A percentile compares a stretch with the other conserved stretches of the same genome.
phyloP scores from a whole-genome alignment of 1,140 invertebrate species.

The Coenobita brevimanus region DNA sequence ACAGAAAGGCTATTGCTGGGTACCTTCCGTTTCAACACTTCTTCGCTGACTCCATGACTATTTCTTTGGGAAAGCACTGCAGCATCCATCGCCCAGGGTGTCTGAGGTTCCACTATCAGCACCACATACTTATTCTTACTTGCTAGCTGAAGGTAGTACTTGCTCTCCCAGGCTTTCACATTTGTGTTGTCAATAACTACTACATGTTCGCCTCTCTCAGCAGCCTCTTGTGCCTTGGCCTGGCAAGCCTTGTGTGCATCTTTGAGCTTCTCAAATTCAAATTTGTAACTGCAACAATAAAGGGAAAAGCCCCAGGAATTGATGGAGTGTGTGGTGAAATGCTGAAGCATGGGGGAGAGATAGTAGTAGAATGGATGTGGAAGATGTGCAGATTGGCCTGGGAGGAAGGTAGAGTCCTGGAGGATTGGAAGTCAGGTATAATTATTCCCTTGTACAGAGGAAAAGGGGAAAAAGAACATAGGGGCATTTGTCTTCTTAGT shows the following conservation, averaged over 20 bases:
- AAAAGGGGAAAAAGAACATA: too few species aligned
- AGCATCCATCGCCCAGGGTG: conserved; percentile 72
- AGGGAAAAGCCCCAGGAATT: too few species aligned
- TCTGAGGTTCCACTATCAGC: conserved; percentile 72
- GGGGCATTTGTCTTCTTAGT: too few species aligned
- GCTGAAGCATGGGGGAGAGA: too few species aligned
- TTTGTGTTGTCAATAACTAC: conserved; percentile 74
- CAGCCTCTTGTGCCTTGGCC: conserved; percentile 58
- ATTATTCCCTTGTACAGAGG: too few species aligned
- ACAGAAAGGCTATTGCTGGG: neutral
- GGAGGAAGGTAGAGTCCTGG: too few species aligned
- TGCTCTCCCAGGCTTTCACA: conserved; percentile 71
- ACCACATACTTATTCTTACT: conserved; percentile 70
- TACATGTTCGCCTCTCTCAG: conserved; percentile 54
- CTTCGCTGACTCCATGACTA: conserved; percentile 70
- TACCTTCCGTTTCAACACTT: conserved; percentile 70
- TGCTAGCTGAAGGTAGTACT: conserved; percentile 71
- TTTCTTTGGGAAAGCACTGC: conserved; percentile 70
- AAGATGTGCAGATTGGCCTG: too few species aligned
- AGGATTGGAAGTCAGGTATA: too few species aligned
- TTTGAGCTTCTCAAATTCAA: conserved; percentile 69
- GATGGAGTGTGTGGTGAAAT: too few species aligned
- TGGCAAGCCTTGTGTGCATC: conserved; percentile 71
- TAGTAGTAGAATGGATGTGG: too few species aligned
- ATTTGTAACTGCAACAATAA: conserved; percentile 69